Base-by-base conservation (phyloP, 1,140 invertebrate species). In the Ceratitis capitata region DNA sequence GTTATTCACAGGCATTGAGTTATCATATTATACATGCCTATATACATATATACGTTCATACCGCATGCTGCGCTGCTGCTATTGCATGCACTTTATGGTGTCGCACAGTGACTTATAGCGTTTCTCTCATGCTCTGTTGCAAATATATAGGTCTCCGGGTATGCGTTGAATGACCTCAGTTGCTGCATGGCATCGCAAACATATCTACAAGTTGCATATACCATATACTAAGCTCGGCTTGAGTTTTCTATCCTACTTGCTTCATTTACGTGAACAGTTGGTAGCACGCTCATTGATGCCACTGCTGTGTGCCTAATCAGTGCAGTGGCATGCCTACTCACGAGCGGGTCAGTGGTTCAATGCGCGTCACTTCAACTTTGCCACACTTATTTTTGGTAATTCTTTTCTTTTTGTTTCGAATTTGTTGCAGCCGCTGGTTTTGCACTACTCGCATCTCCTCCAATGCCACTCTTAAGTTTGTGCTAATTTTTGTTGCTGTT, bases 271-370 rank as follows among this genome's bases (percentile, higher is more conserved):
- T 42, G 7, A 42, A 26, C 56, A 61, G n/a, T 45, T 23, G 64
- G 2, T 42, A 14, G 35, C 14, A 10, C 6, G 39, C n/a, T n/a
- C 32, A 78, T 78, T 47, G 7, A n/a, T n/a, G 39, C 0, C 45
- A 32, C 69, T n/a, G 16, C 69, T 78, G 1, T 45, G 9, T 39
- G 32, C 12, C 69, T 45, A 78, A 78, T 78, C 69, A 78, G 69
- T 78, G 35, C 69, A 45, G 39, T 45, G 69, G 69, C 69, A 45
- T 78, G 69, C 69, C 69, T 78, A 16, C 69, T 90, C 89, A 89
- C 89, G 89, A 90, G 88, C 89, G 88, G 89, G 89, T 90, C 89
- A 90, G 85, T 90, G 86, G 89, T 90, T 90, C 89, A 90, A 85
- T 87, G 86, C 85, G 87, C 86, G 87, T 85, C 85, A 85, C n/a